A percentile compares a stretch with the other conserved stretches of the same genome.
Conservation (phyloP, 2,888 invertebrate species). For the Acheta domesticus region DNA sequence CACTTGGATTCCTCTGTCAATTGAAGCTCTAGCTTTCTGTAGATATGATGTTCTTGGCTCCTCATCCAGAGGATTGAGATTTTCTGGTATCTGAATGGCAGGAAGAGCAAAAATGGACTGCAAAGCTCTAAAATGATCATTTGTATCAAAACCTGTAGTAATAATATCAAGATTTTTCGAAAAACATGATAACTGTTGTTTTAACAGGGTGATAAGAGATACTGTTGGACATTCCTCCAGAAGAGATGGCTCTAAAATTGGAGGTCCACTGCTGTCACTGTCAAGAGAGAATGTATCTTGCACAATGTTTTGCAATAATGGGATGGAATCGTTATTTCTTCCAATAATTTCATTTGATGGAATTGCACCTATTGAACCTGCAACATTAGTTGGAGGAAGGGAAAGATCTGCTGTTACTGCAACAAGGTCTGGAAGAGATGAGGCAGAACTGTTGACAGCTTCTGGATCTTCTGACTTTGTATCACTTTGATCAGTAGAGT, state of each 20-base stretch:
- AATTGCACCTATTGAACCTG: neutral
- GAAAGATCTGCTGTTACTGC: neutral
- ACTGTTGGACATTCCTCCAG: slow-evolving; percentile 18
- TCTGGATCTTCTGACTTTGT: slow-evolving; percentile 24
- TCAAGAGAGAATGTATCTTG: neutral
- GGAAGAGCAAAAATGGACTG: slow-evolving; percentile 35
- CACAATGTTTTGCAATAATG: neutral
- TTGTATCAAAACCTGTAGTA: slow-evolving; percentile 18
- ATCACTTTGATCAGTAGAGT: too few species aligned
- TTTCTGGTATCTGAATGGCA: slow-evolving; percentile 33
- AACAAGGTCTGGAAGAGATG: slow-evolving; percentile 24
- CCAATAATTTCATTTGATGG: neutral
- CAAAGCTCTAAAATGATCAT: slow-evolving; percentile 29
- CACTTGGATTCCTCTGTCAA: neutral
- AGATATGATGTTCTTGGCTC: neutral
- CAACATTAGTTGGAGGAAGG: neutral
- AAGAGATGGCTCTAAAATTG: neutral
- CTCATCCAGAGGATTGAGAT: neutral
- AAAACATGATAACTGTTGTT: slow-evolving; percentile 32
- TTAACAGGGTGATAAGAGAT: slow-evolving; percentile 23
- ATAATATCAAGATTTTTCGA: slow-evolving; percentile 29
- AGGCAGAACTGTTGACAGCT: slow-evolving; percentile 28
- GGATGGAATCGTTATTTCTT: neutral
- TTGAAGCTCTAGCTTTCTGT: neutral
- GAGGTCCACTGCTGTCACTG: neutral